These are phyloP conservation scores for Trididemnum miniatum DNA, from an alignment of 23 tunicate genomes.

Conservation along the genomic window DNA sequence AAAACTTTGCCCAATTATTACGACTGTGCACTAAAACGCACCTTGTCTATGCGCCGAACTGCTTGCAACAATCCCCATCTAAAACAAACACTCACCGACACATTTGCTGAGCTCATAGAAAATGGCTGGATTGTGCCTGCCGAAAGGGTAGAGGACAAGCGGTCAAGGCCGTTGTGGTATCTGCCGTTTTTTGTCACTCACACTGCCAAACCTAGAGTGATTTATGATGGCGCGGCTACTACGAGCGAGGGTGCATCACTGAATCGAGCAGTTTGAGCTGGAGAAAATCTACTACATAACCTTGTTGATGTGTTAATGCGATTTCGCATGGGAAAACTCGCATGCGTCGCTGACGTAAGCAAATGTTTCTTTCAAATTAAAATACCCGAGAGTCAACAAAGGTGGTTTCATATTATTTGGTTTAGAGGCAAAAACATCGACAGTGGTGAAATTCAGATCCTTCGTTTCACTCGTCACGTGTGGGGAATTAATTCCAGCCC, in stretches of 20 bases:
- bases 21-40: background rate
- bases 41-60: background rate
- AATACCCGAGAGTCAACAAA: background rate
- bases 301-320: background rate
- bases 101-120: background rate
- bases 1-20: conserved; percentile 8
- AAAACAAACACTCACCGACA: background rate
- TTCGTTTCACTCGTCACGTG: conserved; percentile 13
- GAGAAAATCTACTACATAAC: background rate
- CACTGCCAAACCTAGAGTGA: background rate
- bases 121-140: background rate
- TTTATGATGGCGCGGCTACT: background rate
- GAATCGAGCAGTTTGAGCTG: background rate
- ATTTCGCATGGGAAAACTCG: background rate
- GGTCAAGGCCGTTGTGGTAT: no score
- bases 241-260: background rate
- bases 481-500: conserved; percentile 21
- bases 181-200: conserved; percentile 18
- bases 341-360: background rate
- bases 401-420: conserved; percentile 5
- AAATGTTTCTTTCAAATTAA: conserved; percentile 12
- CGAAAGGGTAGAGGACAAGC: background rate
- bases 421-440: background rate
- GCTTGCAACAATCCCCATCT: background rate
- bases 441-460: background rate